Evolutionary conservation across 2,797 vertebrate species (phyloP), one percentile per base, ranked within the genome.

Genomic region (Cirrhinus mrigala): DNA sequence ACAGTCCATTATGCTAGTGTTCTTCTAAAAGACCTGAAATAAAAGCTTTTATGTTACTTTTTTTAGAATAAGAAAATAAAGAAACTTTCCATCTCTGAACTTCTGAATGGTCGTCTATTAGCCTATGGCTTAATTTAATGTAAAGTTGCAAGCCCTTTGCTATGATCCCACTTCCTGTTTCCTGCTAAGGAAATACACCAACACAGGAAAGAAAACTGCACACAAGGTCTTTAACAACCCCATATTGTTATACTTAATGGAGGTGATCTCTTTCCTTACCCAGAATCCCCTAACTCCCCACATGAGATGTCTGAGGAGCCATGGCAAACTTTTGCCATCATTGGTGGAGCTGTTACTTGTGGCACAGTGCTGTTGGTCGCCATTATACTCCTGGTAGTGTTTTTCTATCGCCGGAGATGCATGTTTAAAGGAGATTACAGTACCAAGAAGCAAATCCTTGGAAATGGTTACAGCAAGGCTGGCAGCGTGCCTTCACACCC

Each of bases 381-480:
- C 87, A 93, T 95, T 33, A 93, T 95, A 81, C 93, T 95, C 84
- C 91, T 96, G 70, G 92, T 96, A 89, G 91, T 95, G 84, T 93
- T 96, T 60, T 94, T 97, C 79, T 95, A 95, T 86, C 94, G 94
- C 86, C 95, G 96, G 81, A 95, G 95, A 50, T 95, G 95, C 92
- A 97, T 94, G 89, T 97, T 97, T 94, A 97, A 97, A 92, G 96
- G 96, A 22, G 96, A 97, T 93, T 97, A 97, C 94, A 97, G 94
- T 93, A 97, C 96, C 74, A 97, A 96, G 94, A 97, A 97, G 88
- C 95, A 97, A 12, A 95, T 96, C 70, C 95, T 96, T 0, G 96
- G 96, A 86, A 97, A 97, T 0, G 96, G 96, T 84, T 97, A 96
- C 93, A 96, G 95, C 93, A 96, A 96, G 76, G 94, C 95, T 0